Conservation (phyloP, 2,113 vertebrate genomes). For the Phalacrocorax pelagicus region DNA sequence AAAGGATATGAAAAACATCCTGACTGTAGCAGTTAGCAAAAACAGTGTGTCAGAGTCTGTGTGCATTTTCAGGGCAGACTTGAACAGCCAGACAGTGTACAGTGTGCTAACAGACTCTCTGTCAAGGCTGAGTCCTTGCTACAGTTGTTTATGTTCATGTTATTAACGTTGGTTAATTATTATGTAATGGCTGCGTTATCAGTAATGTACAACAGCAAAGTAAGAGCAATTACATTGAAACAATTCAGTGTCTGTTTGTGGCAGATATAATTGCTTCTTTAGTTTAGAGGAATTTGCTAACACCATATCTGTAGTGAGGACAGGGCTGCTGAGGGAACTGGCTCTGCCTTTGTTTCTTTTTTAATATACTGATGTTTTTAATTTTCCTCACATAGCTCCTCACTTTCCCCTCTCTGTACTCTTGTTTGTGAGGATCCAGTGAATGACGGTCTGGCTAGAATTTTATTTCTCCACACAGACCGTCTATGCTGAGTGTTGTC, state of each 20-base stretch:
- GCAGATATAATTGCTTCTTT: background rate
- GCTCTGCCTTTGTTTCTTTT: background rate
- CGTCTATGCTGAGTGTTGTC: slow-evolving; percentile 11
- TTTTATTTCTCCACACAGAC: slow-evolving; percentile 23
- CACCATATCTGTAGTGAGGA: background rate
- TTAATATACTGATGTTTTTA: background rate
- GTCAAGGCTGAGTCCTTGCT: background rate
- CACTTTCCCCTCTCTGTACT: slow-evolving; percentile 37
- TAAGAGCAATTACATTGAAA: background rate
- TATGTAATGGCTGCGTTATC: background rate
- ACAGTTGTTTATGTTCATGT: background rate
- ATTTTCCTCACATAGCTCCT: background rate
- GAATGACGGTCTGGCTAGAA: background rate
- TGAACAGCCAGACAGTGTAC: background rate
- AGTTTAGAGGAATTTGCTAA: background rate
- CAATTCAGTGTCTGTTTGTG: background rate
- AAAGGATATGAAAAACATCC: background rate
- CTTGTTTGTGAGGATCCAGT: background rate
- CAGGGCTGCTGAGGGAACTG: background rate
- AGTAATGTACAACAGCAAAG: background rate
- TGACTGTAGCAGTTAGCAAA: background rate
- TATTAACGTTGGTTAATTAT: background rate
- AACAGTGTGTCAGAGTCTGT: fast-evolving
- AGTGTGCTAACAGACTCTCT: background rate
- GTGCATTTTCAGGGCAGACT: background rate